Base-by-base conservation (phyloP, 1,140 invertebrate genomes). In the Monomorium pharaonis region DNA sequence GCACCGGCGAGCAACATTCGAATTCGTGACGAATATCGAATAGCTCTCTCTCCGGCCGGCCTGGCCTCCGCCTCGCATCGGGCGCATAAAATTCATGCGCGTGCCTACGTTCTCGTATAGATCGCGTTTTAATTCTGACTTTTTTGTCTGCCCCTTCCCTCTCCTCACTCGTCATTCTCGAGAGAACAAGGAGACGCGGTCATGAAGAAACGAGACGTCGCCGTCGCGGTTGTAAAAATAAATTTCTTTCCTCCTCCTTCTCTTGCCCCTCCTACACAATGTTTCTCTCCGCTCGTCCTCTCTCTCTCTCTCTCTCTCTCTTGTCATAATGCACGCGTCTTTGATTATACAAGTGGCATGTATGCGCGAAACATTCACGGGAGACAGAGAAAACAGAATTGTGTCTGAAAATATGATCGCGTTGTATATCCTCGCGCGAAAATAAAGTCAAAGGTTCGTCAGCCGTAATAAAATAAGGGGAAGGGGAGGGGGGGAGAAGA, bases 331-430 rank as follows among this genome's bases (percentile, higher is more conserved):
- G 85, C 72, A 86, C 78, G 63, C 56, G 67, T 58, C 75, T 90
- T 89, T 89, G 88, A 89, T 90, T 89, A 85, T 89, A 87, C 88
- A 89, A 89, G 85, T 89, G 88, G 74, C 69, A 51, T 75, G 37
- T 67, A 42, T 56, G 60, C 30, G 74, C 37, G 76, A 12, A 44
- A 18, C 51, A 74, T 78, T 62, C 54, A 27, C 77, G 56, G 56
- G 51, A n/a, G 67, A 81, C 16, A 21, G 51, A 56, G 78, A 72
- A 49, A 81, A 56, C 54, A 65, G 42, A 51, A 74, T 74, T 24
- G 54, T 18, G 70, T 44, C 70, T 44, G 74, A 74, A 89, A 89
- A 84, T 88, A 89, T 56, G 65, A 86, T 74, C 62, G 47, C 16
- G 42, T 21, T 37, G 24, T 74, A 67, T 58, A 86, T 81, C 58